phyloP scores from a whole-genome alignment of 1,140 invertebrate species.

The Drosophila orosa region DNA sequence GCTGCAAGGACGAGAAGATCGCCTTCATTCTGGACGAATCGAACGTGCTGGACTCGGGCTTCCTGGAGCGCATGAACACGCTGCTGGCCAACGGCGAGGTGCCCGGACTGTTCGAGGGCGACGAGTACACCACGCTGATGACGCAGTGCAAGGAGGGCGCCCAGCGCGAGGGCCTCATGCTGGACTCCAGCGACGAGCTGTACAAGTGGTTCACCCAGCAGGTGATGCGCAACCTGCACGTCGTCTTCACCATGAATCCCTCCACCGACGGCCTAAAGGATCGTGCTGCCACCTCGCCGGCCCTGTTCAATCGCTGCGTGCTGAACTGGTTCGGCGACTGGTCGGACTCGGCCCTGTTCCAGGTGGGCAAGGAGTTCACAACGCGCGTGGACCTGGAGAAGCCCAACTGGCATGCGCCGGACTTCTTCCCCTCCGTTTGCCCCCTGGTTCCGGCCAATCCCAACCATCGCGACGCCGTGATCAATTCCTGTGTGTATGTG shows the following conservation, averaged over 20 bases:
- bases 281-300: conserved; percentile 98
- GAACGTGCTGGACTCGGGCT: conserved; percentile 99
- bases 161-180: conserved; percentile 98
- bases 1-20: conserved; percentile 99
- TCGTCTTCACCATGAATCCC: conserved; percentile 99
- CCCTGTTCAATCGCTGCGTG: conserved; percentile 99
- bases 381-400: conserved; percentile 92
- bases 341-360: conserved; percentile 97
- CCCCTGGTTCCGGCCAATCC: conserved; percentile 90
- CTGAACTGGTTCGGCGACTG: conserved; percentile 99
- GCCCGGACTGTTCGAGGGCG: conserved; percentile 95
- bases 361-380: conserved; percentile 95
- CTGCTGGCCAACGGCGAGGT: conserved; percentile 98
- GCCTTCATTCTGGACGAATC: conserved; percentile 99
- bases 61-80: conserved; percentile 99
- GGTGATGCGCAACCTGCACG: conserved; percentile 99
- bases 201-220: conserved; percentile 99
- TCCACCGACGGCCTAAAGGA: conserved; percentile 99
- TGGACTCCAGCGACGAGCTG: conserved; percentile 98
- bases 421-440: conserved; percentile 94
- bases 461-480: conserved; percentile 96
- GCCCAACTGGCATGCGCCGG: conserved; percentile 92
- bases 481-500: conserved; percentile 99
- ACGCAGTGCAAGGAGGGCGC: conserved; percentile 99
- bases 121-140: conserved; percentile 99